phyloP scores from a whole-genome alignment of 2,888 invertebrate species.

The Argynnis bischoffii region DNA sequence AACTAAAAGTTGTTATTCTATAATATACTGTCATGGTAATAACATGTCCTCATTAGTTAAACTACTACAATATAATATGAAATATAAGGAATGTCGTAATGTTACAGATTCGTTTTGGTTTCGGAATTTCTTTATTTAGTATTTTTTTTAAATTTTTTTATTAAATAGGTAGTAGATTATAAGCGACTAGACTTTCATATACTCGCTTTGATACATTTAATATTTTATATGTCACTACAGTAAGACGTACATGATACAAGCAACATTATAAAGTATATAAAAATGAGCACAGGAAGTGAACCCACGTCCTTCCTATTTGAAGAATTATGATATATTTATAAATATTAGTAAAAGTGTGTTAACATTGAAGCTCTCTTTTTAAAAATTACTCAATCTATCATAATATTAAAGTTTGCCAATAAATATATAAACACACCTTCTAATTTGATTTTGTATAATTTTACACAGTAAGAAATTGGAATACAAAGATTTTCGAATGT shows the following conservation, averaged over 20 bases:
- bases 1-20: neutral
- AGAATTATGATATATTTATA: too few relatives aligned
- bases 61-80: constrained; percentile 1
- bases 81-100: neutral
- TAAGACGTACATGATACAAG: neutral
- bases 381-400: too few relatives aligned
- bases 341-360: too few relatives aligned
- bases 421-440: too few relatives aligned
- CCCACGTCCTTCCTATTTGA: too few relatives aligned
- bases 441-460: too few relatives aligned
- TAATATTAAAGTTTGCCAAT: too few relatives aligned
- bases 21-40: constrained; percentile 20
- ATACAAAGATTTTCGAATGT: too few relatives aligned
- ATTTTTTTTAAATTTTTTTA: neutral
- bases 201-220: constrained; percentile 17
- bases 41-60: constrained; percentile 11
- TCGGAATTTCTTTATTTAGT: neutral
- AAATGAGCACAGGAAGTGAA: too few relatives aligned
- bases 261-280: neutral
- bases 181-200: constrained; percentile 19
- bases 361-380: too few relatives aligned
- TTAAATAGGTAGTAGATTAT: constrained; percentile 7
- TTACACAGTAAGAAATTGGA: too few relatives aligned
- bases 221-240: neutral
- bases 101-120: neutral